Evolutionary conservation across 1,140 invertebrate species (phyloP).

Genomic region (Drosophila chauvacae): DNA sequence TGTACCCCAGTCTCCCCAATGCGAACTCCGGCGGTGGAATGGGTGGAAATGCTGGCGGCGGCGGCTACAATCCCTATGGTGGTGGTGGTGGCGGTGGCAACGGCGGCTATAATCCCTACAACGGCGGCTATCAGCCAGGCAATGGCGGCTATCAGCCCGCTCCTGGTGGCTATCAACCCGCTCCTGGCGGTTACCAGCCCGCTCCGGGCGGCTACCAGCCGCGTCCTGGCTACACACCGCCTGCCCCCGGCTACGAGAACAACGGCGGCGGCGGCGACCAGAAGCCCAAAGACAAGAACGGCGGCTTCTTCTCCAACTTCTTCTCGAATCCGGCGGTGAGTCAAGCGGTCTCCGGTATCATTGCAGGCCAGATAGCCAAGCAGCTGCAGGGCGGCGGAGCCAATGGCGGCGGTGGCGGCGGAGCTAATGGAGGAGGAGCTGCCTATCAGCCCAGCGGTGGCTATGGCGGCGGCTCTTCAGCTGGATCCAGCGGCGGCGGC

Average conservation of each 20-base stretch:
- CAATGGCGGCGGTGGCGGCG: conserved; percentile 30
- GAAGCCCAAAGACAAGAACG: conserved; percentile 79
- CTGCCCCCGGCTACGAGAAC: conserved; percentile 67
- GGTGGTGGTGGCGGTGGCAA: conserved; percentile 18
- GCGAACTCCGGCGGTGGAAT: conserved; percentile 31
- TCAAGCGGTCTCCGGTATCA: conserved; percentile 81
- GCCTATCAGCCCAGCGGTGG: conserved; percentile 76
- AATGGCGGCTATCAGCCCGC: conserved; percentile 52
- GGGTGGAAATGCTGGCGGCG: conserved; percentile 30
- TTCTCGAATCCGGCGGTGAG: conserved; percentile 81
- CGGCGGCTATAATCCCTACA: conserved; percentile 62
- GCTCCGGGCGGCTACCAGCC: conserved; percentile 64
- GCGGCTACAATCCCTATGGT: conserved; percentile 57
- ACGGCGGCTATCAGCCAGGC: conserved; percentile 50
- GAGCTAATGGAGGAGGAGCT: conserved; percentile 26
- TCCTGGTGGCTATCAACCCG: conserved; percentile 55
- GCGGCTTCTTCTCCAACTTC: conserved; percentile 82
- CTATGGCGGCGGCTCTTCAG: conserved; percentile 50
- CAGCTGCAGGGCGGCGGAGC: conserved; percentile 70
- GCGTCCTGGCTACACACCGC: conserved; percentile 64
- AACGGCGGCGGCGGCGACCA: conserved; percentile 57
- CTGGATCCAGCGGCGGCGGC: conserved; percentile 46
- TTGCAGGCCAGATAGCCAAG: conserved; percentile 82
- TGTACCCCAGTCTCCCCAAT: conserved; percentile 77
- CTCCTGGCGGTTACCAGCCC: conserved; percentile 42